phyloP scores from a whole-genome alignment of 2,888 invertebrate genomes.

The Synergus laeviventris region DNA sequence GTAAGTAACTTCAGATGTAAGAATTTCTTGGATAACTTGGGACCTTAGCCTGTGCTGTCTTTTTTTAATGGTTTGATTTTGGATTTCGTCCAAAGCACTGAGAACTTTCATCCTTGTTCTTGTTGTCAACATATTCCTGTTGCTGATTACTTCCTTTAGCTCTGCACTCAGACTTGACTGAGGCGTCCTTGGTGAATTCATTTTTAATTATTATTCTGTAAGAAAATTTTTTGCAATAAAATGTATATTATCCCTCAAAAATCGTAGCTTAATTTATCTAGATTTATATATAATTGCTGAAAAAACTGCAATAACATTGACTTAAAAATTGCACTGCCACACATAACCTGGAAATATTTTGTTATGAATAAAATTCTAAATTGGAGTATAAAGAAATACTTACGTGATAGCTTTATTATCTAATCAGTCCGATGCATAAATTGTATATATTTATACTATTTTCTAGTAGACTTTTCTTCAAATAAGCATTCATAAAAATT shows the following conservation, averaged over 20 bases:
- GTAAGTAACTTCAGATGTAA: conserved; percentile 84
- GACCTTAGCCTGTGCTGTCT: conserved; percentile 71
- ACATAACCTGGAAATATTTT: not conserved
- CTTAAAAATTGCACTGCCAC: not conserved
- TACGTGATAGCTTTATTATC: not conserved
- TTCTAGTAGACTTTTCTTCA: not conserved
- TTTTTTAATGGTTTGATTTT: conserved; percentile 62
- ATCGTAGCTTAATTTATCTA: too few species aligned
- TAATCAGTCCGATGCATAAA: not conserved
- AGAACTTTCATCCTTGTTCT: conserved; percentile 81
- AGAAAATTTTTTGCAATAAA: not conserved
- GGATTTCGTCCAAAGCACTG: conserved; percentile 78
- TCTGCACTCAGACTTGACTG: conserved; percentile 78
- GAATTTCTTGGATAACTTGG: conserved; percentile 83
- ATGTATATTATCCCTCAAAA: not conserved
- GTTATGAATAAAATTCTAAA: not conserved
- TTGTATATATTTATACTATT: not conserved
- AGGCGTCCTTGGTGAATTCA: conserved; percentile 79
- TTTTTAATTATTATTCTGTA: conserved; percentile 41
- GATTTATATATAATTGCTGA: too few species aligned
- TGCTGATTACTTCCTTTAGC: conserved; percentile 79
- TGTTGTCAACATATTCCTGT: conserved; percentile 81
- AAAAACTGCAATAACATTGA: not conserved
- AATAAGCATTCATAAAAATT: too few species aligned
- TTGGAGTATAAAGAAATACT: not conserved